phyloP scores from a whole-genome alignment of 2,888 invertebrate genomes.

The Mechanitis mazaeus region DNA sequence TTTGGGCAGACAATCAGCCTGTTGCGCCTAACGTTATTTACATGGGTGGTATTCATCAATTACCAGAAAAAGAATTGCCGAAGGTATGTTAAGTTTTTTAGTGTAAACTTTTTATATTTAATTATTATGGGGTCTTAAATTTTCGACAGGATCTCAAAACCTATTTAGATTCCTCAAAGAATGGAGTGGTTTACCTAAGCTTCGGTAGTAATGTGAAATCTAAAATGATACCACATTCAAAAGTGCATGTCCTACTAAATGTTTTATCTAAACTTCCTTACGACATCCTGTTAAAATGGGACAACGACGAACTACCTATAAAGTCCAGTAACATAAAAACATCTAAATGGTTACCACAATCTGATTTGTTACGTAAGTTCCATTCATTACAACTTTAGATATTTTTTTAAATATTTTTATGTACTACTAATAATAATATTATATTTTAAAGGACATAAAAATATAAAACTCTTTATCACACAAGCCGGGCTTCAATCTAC shows the following conservation, averaged over 20 bases:
- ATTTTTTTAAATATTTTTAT: not conserved
- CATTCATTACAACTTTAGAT: not conserved
- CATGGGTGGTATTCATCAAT: constrained; percentile 38
- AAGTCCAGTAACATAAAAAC: constrained; percentile 41
- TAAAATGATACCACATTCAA: constrained; percentile 32
- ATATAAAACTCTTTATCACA: constrained; percentile 65
- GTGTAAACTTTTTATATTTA: too few relatives aligned
- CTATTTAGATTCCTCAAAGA: constrained; percentile 37
- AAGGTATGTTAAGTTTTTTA: constrained; percentile 36
- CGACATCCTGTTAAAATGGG: constrained; percentile 50
- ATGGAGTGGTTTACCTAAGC: constrained; percentile 48
- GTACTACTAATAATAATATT: not conserved
- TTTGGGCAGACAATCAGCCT: constrained; percentile 49
- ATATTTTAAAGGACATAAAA: constrained; percentile 50
- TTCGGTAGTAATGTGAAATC: constrained; percentile 42
- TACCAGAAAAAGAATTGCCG: constrained; percentile 43
- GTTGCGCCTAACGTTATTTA: constrained; percentile 43
- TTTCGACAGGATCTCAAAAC: constrained; percentile 35
- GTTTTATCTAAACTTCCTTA: constrained; percentile 45
- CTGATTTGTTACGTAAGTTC: constrained; percentile 43
- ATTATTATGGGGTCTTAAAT: too few relatives aligned
- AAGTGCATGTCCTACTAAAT: constrained; percentile 32
- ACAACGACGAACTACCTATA: constrained; percentile 35
- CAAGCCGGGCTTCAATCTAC: constrained; percentile 69
- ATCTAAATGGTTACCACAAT: constrained; percentile 49